Conservation (phyloP, 2,888 invertebrate species). For the Nipponacmea schrenckii region DNA sequence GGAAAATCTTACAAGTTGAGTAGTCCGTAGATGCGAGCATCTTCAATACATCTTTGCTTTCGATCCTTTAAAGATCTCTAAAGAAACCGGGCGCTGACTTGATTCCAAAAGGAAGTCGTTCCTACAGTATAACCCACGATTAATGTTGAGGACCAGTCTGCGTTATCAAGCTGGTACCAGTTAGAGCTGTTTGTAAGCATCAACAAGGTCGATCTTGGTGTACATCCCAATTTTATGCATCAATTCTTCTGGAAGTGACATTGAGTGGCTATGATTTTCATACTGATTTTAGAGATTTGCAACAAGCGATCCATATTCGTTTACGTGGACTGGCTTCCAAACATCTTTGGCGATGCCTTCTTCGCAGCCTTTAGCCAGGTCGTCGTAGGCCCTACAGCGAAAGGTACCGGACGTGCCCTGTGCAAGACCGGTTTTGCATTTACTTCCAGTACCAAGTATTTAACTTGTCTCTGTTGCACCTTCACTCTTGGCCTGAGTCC, state of each 20-base stretch:
- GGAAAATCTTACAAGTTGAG: too few relatives aligned
- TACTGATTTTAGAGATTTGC: not conserved
- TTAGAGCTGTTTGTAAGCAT: not conserved
- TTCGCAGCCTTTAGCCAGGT: constrained; percentile 8
- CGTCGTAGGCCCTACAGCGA: constrained; percentile 16
- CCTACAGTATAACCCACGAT: too few relatives aligned
- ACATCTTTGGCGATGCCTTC: constrained; percentile 14
- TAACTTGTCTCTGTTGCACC: too few relatives aligned
- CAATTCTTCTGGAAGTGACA: not conserved
- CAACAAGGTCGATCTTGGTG: constrained; percentile 5
- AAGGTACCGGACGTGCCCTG: constrained; percentile 24
- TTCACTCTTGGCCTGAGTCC: too few relatives aligned
- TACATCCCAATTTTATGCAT: not conserved
- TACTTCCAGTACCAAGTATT: constrained; percentile 10
- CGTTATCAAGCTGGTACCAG: too few relatives aligned
- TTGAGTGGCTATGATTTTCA: not conserved
- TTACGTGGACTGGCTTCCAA: constrained; percentile 10
- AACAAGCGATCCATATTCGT: constrained; percentile 12
- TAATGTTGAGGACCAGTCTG: too few relatives aligned
- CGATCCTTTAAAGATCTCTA: too few relatives aligned
- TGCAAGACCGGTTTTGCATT: constrained; percentile 19
- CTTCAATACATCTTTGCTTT: too few relatives aligned
- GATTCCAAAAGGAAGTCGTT: too few relatives aligned
- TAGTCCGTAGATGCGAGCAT: too few relatives aligned
- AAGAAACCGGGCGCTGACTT: too few relatives aligned